A percentile compares a stretch with the other conserved stretches of the same genome.
Evolutionary conservation across 2,113 vertebrate genomes (phyloP).

Genomic region (Dromiciops gliroides): DNA sequence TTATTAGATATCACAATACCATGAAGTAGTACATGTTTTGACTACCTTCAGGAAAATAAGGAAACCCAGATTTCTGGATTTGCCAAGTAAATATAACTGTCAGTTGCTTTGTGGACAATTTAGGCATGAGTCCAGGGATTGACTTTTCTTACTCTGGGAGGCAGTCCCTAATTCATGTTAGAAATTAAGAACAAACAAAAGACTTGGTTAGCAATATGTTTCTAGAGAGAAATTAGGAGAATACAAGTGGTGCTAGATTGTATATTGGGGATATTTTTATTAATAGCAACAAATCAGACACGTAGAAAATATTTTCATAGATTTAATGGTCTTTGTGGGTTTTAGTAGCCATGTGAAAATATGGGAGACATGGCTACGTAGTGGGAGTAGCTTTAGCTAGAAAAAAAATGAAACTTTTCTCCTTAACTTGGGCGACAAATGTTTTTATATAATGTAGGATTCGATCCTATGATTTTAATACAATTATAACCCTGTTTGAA

Average conservation of each 20-base stretch:
- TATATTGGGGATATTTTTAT: neutral
- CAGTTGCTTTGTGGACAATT: neutral
- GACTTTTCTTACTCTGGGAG: neutral
- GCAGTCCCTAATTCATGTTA: neutral
- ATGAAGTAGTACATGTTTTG: neutral
- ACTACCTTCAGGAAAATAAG: neutral
- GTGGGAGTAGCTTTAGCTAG: neutral
- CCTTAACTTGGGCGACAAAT: neutral
- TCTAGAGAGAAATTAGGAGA: neutral
- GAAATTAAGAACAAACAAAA: neutral
- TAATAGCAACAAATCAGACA: neutral
- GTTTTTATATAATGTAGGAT: neutral
- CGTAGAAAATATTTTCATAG: neutral
- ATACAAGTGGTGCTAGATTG: neutral
- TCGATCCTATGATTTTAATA: neutral
- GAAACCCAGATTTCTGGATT: neutral
- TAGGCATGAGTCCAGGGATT: neutral
- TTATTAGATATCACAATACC: neutral
- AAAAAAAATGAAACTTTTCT: neutral
- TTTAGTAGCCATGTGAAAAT: neutral
- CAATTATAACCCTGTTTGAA: neutral
- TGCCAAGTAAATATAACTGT: neutral
- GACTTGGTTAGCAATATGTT: neutral
- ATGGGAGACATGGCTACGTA: neutral
- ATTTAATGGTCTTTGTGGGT: neutral